Evolutionary conservation across 2,797 vertebrate genomes (phyloP).

Genomic region (Mus minutoides): DNA sequence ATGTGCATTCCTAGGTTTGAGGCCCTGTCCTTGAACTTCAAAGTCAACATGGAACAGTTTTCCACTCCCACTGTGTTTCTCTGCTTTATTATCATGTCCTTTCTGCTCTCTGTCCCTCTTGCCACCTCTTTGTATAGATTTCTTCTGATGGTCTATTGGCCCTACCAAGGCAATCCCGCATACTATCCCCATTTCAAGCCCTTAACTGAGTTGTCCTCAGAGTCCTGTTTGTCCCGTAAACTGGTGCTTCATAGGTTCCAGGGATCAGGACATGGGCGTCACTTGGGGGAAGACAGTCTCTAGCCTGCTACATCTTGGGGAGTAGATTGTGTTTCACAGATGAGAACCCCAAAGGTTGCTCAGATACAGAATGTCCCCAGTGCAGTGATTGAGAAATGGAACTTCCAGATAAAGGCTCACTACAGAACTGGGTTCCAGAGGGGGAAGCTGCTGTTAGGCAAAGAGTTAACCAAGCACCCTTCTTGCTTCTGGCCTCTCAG

Average conservation of each 20-base stretch:
- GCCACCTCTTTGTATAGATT: background rate
- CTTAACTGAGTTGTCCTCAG: background rate
- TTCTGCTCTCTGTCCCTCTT: background rate
- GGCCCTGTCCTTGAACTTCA: background rate
- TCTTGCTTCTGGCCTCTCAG: conserved; percentile 30
- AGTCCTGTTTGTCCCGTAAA: background rate
- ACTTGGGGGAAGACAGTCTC: background rate
- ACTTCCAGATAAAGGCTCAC: background rate
- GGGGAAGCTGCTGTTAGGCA: background rate
- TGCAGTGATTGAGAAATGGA: conserved; percentile 10
- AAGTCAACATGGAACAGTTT: background rate
- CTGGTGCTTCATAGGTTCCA: background rate
- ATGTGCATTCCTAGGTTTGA: background rate
- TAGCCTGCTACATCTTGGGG: background rate
- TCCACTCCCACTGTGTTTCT: background rate
- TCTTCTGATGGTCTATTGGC: background rate
- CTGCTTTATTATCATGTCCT: background rate
- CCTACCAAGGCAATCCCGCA: background rate
- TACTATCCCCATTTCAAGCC: background rate
- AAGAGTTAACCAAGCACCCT: background rate
- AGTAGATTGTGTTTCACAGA: conserved; percentile 41
- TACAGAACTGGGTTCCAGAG: background rate
- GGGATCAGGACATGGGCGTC: background rate
- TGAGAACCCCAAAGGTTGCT: background rate
- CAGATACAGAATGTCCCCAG: background rate